Base-by-base conservation (phyloP, 2,888 invertebrate genomes). In the Dasypogon diadema region DNA sequence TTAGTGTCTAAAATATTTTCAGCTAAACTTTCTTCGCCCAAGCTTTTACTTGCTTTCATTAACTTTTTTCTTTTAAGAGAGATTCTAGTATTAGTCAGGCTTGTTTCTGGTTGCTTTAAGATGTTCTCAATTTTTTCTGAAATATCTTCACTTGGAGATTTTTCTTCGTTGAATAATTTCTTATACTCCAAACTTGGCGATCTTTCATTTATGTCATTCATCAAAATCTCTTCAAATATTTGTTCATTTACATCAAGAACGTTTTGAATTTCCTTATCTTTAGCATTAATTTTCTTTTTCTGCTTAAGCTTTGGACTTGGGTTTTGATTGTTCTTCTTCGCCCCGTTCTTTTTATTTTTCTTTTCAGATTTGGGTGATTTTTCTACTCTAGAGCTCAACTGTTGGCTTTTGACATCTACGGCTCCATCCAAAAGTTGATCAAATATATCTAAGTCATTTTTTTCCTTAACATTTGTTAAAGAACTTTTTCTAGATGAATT, bases 381-480 rank as follows among this genome's bases (percentile, higher is more conserved):
- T 63, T 83, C 83, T 37, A 79, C 79, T n/a, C n/a, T n/a, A 14
- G 84, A 74, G n/a, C 24, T 5, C 16, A 2, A 14, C 12, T 4
- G 2, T 30, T 22, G 18, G 21, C 16, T 54, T 51, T 76, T 75
- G 8, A 78, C 30, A 77, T 86, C 86, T 2, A 85, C 63, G 0
- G 86, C 84, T 0, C 86, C 86, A 73, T 86, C 86, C 34, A 86
- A 79, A 65, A 84, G 83, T 76, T 84, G 85, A n/a, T 86, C 84
- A 2, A 83, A 83, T 12, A 83, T 80, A 76, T 83, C 87, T 78
- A 82, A 86, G 68, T 70, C 82, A 81, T 70, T 78, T 5, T 75
- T 34, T n/a, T 34, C 8, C 2, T 55, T 51, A 3, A 2, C 54
- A 14, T 14, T 51, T n/a, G n/a, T n/a, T n/a, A n/a, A n/a, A 18